These are phyloP conservation scores for Hetaerina americana DNA, from an alignment of 1,140 invertebrate species.

Conservation along the genomic window DNA sequence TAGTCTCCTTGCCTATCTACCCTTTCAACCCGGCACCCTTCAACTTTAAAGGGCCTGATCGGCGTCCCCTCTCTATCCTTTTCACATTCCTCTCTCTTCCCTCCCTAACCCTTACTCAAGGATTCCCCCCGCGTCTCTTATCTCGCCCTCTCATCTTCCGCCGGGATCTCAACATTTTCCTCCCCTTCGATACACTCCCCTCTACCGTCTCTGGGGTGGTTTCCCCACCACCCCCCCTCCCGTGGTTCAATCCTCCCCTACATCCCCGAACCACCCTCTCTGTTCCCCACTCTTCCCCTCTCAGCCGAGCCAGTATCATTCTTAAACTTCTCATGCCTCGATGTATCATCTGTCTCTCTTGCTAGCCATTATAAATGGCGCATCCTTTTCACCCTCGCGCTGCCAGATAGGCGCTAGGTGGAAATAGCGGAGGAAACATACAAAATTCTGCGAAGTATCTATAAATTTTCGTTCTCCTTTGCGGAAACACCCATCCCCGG, in stretches of 20 bases:
- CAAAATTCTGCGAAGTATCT: background rate
- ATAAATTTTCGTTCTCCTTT: no score
- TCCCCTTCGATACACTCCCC: no score
- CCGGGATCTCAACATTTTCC: background rate
- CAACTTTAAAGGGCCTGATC: no score
- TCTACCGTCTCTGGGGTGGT: background rate
- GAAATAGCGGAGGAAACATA: background rate
- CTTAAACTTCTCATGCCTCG: background rate
- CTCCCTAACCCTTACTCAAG: background rate
- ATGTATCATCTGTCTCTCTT: background rate
- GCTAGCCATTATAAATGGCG: background rate
- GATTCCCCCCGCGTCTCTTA: background rate
- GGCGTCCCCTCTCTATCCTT: background rate
- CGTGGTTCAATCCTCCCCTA: background rate
- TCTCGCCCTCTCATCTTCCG: background rate
- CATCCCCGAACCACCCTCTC: background rate
- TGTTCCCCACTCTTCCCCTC: background rate
- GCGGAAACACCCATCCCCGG: no score
- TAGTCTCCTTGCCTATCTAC: background rate
- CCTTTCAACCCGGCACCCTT: background rate
- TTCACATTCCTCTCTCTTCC: background rate
- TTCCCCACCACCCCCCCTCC: background rate
- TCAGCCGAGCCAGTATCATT: background rate
- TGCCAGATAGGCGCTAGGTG: background rate
- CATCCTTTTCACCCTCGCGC: background rate